Base-by-base conservation (phyloP, 2,888 invertebrate genomes). In the Drosophila mimica region DNA sequence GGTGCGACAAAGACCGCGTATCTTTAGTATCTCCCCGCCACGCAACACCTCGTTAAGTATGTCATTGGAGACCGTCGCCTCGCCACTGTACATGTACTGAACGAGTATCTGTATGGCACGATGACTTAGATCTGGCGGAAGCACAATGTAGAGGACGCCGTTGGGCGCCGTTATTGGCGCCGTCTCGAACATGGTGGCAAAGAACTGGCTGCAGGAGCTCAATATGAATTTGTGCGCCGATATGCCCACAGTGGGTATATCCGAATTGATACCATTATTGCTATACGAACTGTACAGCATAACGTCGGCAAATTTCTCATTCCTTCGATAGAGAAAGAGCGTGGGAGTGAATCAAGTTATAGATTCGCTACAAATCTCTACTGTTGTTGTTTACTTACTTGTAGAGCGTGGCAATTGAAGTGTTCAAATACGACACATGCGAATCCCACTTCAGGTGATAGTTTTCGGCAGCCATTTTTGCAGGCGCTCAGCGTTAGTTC, bases 361-460 rank as follows among this genome's bases (percentile, higher is more conserved):
- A n/a, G 11, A 49, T 59, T 68, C 25, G 13, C 20, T 20, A 25
- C 30, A n/a, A 20, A 25, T 25, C 8, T 46, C 8, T 25, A 25
- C 17, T 46, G 46, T 15, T 17, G 13, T 13, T 43, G 11, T 51
- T 15, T 59, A 84, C 91, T 88, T 79, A 93, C 93, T 93, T 93
- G 81, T 92, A 95, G 88, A 96, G 93, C 25, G 96, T 95, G 70
- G 97, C 96, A 58, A 97, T 96, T 74, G 97, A 97, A 60, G 96
- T 95, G 93, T 97, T 97, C 87, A 97, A 94, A 93, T 97, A 96
- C 36, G 96, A 95, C 88, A 96, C 95, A 94, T 97, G 97, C 81
- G 97, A 97, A 93, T 97, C 96, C 97, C 97, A 97, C 94, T 97
- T 97, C 62, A 97, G 94, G 93, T 97, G 97, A 93, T 97, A 97